Conservation (phyloP, 2,113 vertebrate species). For the Notarius lentiginosus region DNA sequence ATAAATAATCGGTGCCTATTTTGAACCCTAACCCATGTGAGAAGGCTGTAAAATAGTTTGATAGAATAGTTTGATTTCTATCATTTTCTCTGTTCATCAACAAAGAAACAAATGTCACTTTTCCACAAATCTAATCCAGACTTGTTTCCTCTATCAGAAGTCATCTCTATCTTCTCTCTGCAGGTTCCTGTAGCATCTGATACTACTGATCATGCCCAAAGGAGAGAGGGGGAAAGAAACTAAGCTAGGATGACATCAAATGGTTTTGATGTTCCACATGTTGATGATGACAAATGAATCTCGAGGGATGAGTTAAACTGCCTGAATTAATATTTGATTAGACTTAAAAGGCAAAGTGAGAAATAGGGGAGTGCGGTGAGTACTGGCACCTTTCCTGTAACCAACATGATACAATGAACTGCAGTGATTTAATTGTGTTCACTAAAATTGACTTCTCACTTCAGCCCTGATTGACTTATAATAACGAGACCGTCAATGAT, state of each 20-base stretch:
- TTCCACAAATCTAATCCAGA: neutral
- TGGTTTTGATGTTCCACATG: neutral
- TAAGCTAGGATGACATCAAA: neutral
- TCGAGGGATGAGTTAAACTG: neutral
- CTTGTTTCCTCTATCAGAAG: neutral
- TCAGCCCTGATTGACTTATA: neutral
- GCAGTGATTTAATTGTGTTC: neutral
- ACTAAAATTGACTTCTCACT: neutral
- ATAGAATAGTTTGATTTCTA: neutral
- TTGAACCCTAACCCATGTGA: neutral
- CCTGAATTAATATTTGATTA: conserved; percentile 11
- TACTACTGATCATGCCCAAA: neutral
- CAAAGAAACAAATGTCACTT: neutral
- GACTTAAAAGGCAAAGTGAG: neutral
- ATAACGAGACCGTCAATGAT: too few species aligned
- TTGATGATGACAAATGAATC: neutral
- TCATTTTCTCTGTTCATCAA: neutral
- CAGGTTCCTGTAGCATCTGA: neutral
- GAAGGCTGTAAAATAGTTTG: neutral
- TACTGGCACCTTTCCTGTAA: neutral
- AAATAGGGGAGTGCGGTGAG: neutral
- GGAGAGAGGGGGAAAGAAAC: neutral
- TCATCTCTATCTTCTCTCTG: neutral
- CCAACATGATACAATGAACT: conserved; percentile 1
- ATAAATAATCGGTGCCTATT: neutral